These are phyloP conservation scores for Triplophysa yarkandensis DNA, from an alignment of 2,797 vertebrate species.

Conservation along the genomic window DNA sequence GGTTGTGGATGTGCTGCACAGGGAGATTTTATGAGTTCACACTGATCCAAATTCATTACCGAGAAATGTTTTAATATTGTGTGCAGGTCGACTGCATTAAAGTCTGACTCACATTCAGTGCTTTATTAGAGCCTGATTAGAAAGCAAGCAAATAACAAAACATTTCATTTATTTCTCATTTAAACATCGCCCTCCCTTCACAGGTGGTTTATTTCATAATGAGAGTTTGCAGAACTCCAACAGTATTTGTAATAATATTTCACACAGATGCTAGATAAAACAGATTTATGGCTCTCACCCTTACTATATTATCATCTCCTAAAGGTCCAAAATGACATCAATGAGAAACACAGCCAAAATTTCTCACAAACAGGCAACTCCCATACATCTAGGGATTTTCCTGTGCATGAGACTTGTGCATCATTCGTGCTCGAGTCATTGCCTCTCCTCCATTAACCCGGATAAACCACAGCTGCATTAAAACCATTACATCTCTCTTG, in stretches of 20 bases:
- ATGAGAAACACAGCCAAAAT: neutral
- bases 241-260: too few relatives aligned
- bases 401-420: neutral
- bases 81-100: neutral
- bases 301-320: neutral
- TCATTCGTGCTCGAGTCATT: conserved; percentile 3
- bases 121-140: conserved; percentile 12
- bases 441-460: neutral
- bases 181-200: conserved; percentile 10
- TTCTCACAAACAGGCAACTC: neutral
- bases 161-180: conserved; percentile 29
- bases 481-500: neutral
- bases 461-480: conserved; percentile 25
- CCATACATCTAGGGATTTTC: conserved; percentile 16
- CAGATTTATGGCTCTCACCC: neutral
- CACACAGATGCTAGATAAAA: neutral
- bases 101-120: conserved; percentile 18
- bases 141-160: conserved; percentile 1
- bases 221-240: neutral
- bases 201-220: conserved; percentile 18
- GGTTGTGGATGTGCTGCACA: neutral
- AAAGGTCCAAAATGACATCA: neutral
- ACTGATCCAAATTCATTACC: neutral
- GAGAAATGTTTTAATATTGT: conserved; percentile 11
- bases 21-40: conserved; percentile 15